Base-by-base conservation (phyloP, 2,797 vertebrate species). In the Enteromius radiatus region DNA sequence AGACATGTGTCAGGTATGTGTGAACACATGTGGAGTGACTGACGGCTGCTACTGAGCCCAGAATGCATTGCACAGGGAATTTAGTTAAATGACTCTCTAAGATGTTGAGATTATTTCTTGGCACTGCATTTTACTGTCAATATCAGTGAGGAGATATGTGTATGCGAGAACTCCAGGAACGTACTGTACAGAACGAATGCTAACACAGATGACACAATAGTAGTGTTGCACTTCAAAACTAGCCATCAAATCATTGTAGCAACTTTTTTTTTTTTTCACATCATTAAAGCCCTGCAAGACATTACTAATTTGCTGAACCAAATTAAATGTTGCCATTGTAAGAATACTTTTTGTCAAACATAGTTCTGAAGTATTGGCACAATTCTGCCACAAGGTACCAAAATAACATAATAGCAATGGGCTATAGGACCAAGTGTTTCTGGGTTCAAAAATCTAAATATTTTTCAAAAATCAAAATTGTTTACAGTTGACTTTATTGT, bases 61-160 rank as follows among this genome's bases (percentile, higher is more conserved):
- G 63, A 67, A 78, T 78, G 45, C 76, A 52, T 67, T 38, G 76
- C 45, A 52, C 63, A 31, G 76, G 28, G 76, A 78, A 78, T 78
- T 78, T 52, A 26, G 31, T 67, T 54, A 63, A 67, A 78, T 67
- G 45, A 78, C 1, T 0, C 45, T 67, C 76, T 67, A 36, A 38
- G 21, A 67, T 67, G 45, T 67, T 63, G 33, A 67, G 76, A 52
- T 67, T 19, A 78, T 78, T 67, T 36, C 31, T 78, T 65, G 28
- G n/a, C 43, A 49, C 28, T 15, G 43, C 28, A 21, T 14, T 52
- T 38, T 36, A 78, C 76, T 67, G 76, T 54, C 63, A 78, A 67
- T 67, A 78, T 78, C 63, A 67, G 5, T 65, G 7, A 78, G 43
- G 45, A 78, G 76, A 38, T 73, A 45, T 23, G 63, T 36, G 63